Base-by-base conservation (phyloP, 2,113 vertebrate species). In the Mustela lutreola region DNA sequence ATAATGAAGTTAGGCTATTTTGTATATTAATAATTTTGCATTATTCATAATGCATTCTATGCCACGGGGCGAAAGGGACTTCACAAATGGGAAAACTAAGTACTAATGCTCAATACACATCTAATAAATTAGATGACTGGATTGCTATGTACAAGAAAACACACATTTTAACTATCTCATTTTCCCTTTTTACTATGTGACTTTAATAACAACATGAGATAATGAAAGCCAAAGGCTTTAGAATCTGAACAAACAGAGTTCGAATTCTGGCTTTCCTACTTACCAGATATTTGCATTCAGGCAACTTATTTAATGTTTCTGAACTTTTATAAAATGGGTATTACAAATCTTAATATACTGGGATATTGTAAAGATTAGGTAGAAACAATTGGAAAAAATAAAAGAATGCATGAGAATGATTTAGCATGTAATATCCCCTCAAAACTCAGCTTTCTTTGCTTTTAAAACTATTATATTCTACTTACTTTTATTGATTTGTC, bases 1-100 rank as follows among this genome's bases (percentile, higher is more conserved):
- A 94, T 28, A 84, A 96, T 79, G 15, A 93, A 93, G 70, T 67
- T 63, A 76, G 26, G 11, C n/a, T 76, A 60, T 81, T 96, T 84
- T 95, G 8, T 56, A 76, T 92, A 86, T 94, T 82, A 94, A 95
- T 91, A 97, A 89, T 11, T 82, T 83, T 58, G 26, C 16, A n/a
- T 84, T 53, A 73, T 39, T 50, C 75, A 39, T 60, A 63, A 73
- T 95, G 3, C 33, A 56, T 92, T 87, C 88, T 67, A 79, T 96
- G 60, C 24, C 70, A 84, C 16, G 36, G 53, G 56, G 65, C 21
- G 93, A 94, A 95, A 91, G 9, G 50, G 53, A 53, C 14, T 90
- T 91, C 36, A 67, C 22, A 84, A 75, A 73, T 83, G 62, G 94
- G 31, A 80, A 95, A 84, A 79, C 24, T 15, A 71, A 96, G 53